phyloP scores from a whole-genome alignment of 2,797 vertebrate species.

The Peromyscus attwateri region DNA sequence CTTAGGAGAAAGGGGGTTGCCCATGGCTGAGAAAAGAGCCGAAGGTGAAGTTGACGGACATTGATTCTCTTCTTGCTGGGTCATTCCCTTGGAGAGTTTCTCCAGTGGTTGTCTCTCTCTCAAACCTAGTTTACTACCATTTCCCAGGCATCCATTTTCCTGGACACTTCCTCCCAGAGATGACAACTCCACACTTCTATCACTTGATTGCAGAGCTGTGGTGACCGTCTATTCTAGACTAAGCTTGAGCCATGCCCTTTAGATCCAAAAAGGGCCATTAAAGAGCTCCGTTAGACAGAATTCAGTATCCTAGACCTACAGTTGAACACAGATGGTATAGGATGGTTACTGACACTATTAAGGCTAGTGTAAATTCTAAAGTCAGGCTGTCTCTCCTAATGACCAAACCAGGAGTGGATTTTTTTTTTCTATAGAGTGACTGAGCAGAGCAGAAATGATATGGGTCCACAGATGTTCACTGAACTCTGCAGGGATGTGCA shows the following conservation, averaged over 20 bases:
- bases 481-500: neutral
- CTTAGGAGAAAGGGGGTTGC: neutral
- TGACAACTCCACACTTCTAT: conserved; percentile 26
- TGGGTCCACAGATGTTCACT: neutral
- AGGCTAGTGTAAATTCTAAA: neutral
- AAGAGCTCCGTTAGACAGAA: neutral
- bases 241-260: neutral
- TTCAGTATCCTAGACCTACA: neutral
- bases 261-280: neutral
- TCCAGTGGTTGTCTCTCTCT: neutral
- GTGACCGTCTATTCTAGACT: neutral
- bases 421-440: neutral
- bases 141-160: conserved; percentile 34
- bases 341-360: neutral
- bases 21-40: neutral
- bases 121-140: neutral
- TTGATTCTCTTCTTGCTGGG: neutral
- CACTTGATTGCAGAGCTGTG: neutral
- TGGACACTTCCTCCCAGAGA: conserved; percentile 10
- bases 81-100: neutral
- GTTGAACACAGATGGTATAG: neutral
- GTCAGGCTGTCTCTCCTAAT: neutral
- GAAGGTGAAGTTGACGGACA: neutral
- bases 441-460: neutral
- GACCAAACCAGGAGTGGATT: neutral